A percentile compares a stretch with the other conserved stretches of the same genome.
Conservation (phyloP, 2,888 invertebrate species). For the Hipparchia sbordonii region DNA sequence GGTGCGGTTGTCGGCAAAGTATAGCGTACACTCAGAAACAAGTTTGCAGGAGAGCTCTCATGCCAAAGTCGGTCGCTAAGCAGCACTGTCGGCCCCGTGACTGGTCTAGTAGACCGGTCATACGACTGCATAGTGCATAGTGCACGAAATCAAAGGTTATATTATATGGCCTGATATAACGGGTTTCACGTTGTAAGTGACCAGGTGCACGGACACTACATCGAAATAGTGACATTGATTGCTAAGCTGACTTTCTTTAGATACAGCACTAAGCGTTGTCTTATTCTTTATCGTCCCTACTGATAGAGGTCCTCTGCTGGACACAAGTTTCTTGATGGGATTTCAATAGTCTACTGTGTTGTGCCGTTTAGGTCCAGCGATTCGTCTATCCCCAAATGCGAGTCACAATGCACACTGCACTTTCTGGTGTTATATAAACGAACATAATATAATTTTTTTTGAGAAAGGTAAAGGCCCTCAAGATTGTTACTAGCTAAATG, state of each 20-base stretch:
- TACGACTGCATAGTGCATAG: conserved; percentile 49
- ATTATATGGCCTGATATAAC: background rate
- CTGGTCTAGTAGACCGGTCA: conserved; percentile 60
- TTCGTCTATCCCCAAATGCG: too few species aligned
- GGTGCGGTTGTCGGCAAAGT: conserved; percentile 39
- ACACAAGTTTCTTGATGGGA: too few species aligned
- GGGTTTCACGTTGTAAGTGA: background rate
- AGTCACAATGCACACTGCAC: too few species aligned
- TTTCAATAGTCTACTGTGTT: too few species aligned
- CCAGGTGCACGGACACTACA: background rate
- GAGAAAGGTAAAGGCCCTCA: background rate
- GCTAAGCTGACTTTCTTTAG: too few species aligned
- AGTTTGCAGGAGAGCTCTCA: conserved; percentile 72
- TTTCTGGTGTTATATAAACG: too few species aligned
- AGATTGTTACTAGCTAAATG: background rate
- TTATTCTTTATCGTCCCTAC: too few species aligned
- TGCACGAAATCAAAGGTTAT: conserved; percentile 16
- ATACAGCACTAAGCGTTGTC: too few species aligned
- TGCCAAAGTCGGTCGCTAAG: conserved; percentile 59
- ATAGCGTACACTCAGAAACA: conserved; percentile 60
- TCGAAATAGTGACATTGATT: background rate
- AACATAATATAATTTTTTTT: too few species aligned
- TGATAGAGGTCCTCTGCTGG: too few species aligned
- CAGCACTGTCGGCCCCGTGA: conserved; percentile 46
- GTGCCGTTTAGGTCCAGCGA: too few species aligned